These are phyloP conservation scores for Hypotaenidia philippensis DNA, from an alignment of 2,797 vertebrate genomes.

Conservation along the genomic window DNA sequence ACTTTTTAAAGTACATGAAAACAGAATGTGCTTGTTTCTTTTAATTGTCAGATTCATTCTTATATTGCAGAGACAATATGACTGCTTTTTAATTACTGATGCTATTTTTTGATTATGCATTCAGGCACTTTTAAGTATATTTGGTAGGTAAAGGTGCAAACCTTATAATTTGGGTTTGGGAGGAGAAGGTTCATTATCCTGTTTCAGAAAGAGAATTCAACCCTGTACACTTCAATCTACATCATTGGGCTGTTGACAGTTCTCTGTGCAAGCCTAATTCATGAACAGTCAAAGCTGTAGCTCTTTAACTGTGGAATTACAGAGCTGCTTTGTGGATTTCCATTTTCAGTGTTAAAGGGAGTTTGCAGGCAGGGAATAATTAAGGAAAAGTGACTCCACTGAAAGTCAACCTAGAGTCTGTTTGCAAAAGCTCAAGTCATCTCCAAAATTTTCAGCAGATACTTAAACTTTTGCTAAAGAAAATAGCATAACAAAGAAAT, in stretches of 20 bases:
- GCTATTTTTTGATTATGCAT: not conserved
- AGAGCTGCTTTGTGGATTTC: conserved; percentile 21
- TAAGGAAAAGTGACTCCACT: not conserved
- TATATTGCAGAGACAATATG: not conserved
- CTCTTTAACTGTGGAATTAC: not conserved
- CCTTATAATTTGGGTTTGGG: not conserved
- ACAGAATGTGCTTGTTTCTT: not conserved
- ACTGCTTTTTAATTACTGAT: not conserved
- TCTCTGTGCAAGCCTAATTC: not conserved
- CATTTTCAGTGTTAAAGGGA: not conserved
- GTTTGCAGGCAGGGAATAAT: not conserved
- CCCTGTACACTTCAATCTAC: not conserved
- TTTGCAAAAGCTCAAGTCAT: not conserved
- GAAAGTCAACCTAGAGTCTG: not conserved
- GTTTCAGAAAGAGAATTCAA: not conserved
- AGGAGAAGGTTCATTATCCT: not conserved
- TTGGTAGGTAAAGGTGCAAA: not conserved
- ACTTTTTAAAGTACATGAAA: not conserved
- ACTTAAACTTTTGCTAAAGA: not conserved
- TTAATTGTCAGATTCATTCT: not conserved
- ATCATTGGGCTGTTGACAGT: rapidly evolving
- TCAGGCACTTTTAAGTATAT: not conserved
- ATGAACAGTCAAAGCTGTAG: not conserved
- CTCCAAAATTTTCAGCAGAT: not conserved
- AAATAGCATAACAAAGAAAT: not conserved